phyloP scores from a whole-genome alignment of 2,797 vertebrate species.

The Cirrhinus molitorella region DNA sequence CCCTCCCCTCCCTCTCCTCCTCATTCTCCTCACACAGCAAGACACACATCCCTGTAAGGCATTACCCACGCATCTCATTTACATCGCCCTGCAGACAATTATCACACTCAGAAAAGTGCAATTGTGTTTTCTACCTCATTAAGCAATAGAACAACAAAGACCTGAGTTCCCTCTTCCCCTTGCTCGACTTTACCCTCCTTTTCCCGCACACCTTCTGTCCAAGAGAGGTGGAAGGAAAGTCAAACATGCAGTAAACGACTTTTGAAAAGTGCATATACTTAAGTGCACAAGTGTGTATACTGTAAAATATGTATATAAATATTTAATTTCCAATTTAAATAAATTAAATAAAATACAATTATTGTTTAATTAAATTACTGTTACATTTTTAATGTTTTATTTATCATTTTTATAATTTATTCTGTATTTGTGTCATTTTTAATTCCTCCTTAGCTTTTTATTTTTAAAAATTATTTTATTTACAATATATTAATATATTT shows the following conservation, averaged over 20 bases:
- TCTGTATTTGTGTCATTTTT: no score
- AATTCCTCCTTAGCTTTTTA: neutral
- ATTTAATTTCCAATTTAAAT: neutral
- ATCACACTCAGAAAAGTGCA: constrained; percentile 83
- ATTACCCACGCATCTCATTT: constrained; percentile 82
- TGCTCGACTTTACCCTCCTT: constrained; percentile 59
- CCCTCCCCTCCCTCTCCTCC: constrained; percentile 66
- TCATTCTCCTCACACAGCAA: constrained; percentile 78
- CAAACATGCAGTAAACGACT: neutral
- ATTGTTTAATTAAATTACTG: no score
- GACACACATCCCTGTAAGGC: constrained; percentile 74
- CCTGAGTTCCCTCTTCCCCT: constrained; percentile 43
- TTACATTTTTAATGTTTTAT: no score
- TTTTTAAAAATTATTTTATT: neutral
- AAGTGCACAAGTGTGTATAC: neutral
- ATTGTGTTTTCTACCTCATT: constrained; percentile 89
- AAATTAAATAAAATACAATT: no score
- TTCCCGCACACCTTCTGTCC: constrained; percentile 15
- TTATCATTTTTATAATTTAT: neutral
- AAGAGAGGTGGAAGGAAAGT: neutral
- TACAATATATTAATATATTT: neutral
- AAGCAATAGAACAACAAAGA: constrained; percentile 77
- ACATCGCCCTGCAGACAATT: constrained; percentile 81
- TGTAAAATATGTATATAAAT: neutral
- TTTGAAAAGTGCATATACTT: neutral